Evolutionary conservation across 1,140 invertebrate species (phyloP), one percentile per base, ranked within the genome.

Genomic region (Drosophila suzukii): DNA sequence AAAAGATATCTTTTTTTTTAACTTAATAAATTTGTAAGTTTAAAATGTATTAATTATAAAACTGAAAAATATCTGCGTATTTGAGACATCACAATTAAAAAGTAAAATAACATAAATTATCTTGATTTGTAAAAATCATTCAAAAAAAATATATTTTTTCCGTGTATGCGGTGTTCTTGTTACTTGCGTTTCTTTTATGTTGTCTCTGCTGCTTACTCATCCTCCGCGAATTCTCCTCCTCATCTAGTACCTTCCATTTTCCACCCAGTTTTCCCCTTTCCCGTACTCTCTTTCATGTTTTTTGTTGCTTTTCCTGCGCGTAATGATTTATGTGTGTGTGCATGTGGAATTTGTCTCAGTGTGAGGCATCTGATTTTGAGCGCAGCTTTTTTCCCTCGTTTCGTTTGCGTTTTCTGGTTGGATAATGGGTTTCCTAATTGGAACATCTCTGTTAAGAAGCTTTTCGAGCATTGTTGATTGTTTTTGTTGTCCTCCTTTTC

Each of bases 301-400:
- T 15, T 46, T 63, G 50, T 43, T 50, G 51, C 56, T 56, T 80
- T 81, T 73, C 72, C 56, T 47, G 60, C 74, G 59, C 53, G 61
- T 75, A 80, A 80, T 84, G 81, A 84, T 84, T 79, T 71, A 57
- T 65, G 57, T 81, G 56, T 81, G 41, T 63, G 76, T 75, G 53
- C 44, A 27, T 43, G 13, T 24, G 41, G 17, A 51, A 38, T 54
- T 38, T 63, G 50, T 54, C 39, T 59, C 41, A 41, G 56, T 72
- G 39, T 65, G 72, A 39, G 68, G 68, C 66, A 79, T 81, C 78
- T 79, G 83, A 88, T 88, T 86, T 78, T 82, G 79, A 86, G 79
- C 75, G 55, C 61, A 82, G 75, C 75, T 86, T 88, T 86, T 79
- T 51, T 44, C 17, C 24, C 49, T 27, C 54, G 39, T 51, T 36